These are phyloP conservation scores for Pachycephala philippinensis DNA, from an alignment of 2,113 vertebrate genomes.

Conservation along the genomic window DNA sequence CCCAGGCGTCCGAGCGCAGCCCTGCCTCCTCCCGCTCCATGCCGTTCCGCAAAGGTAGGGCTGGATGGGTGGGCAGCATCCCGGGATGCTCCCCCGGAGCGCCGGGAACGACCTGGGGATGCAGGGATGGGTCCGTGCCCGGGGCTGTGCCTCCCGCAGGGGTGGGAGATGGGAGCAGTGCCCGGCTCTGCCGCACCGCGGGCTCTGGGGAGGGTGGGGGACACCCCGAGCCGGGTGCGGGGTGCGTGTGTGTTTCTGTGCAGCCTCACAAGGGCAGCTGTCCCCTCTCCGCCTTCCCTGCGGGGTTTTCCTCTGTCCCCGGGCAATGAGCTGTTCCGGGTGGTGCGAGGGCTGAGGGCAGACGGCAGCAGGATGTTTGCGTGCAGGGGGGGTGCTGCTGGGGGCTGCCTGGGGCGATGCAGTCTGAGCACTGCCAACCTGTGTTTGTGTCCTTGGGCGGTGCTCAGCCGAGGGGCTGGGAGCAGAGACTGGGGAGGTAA, in stretches of 20 bases:
- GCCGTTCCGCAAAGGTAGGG: constrained; percentile 59
- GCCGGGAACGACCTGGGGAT: accelerated
- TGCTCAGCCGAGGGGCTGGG: background rate
- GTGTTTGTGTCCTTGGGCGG: background rate
- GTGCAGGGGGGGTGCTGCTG: background rate
- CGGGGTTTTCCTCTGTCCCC: accelerated
- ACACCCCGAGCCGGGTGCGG: accelerated
- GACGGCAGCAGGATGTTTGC: background rate
- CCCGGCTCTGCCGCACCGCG: background rate
- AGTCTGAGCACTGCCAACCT: background rate
- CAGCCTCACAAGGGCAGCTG: background rate
- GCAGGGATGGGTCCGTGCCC: background rate
- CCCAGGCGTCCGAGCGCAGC: background rate
- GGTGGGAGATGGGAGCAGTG: background rate
- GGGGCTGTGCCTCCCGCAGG: no score
- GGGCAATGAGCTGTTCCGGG: background rate
- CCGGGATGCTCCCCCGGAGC: background rate
- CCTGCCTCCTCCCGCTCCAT: background rate
- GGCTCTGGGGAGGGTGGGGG: background rate
- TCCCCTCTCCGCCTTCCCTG: background rate
- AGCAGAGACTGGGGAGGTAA: background rate
- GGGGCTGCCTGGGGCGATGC: background rate
- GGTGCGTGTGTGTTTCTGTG: accelerated
- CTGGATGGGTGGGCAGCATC: background rate
- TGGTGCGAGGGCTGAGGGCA: background rate